Percentiles rank a stretch among this genome's conserved stretches.
phyloP scores from a whole-genome alignment of 2,888 invertebrate genomes.

The Loripinus fragilis region DNA sequence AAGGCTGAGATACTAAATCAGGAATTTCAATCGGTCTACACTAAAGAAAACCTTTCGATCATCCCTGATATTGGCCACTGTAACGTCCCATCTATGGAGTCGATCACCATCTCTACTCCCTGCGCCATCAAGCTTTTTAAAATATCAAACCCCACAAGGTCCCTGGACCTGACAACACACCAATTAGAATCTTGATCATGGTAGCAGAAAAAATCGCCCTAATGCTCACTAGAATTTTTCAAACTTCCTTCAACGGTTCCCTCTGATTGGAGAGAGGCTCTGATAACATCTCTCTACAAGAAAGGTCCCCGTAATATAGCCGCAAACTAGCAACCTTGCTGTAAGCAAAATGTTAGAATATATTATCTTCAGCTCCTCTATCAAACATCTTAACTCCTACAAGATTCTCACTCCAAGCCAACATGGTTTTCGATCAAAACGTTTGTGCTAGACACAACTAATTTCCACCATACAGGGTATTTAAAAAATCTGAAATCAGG shows the following conservation, averaged over 20 bases:
- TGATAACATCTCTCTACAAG: not conserved
- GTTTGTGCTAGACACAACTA: not conserved
- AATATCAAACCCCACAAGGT: not conserved
- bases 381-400: not conserved
- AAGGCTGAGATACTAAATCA: not conserved
- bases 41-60: not conserved
- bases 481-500: too few relatives aligned
- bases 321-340: not conserved
- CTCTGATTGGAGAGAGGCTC: too few relatives aligned
- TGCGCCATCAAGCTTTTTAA: not conserved
- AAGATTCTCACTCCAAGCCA: not conserved
- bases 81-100: not conserved
- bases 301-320: not conserved
- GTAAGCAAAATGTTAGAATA: too few relatives aligned
- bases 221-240: not conserved
- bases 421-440: not conserved
- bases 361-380: too few relatives aligned
- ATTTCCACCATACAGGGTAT: not conserved
- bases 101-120: not conserved
- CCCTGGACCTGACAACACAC: not conserved
- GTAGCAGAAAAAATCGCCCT: not conserved
- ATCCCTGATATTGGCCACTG: not conserved
- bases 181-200: too few relatives aligned
- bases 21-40: too few relatives aligned
- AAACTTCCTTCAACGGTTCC: not conserved